Base-by-base conservation (phyloP, 2,888 invertebrate genomes). In the Lasioglossum pauxillum region DNA sequence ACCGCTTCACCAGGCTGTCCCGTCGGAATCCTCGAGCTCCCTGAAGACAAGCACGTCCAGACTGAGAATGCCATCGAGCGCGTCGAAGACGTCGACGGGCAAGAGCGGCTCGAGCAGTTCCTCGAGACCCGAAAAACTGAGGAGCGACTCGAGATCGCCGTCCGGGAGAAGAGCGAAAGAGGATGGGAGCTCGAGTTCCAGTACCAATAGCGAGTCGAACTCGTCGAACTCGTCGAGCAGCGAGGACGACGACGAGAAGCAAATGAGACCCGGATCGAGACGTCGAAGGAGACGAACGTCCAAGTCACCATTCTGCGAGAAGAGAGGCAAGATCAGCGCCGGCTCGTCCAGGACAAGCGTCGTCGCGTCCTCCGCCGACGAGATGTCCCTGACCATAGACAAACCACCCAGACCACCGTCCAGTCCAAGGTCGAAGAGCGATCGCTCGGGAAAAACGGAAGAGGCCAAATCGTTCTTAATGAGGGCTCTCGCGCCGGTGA, bases 381-480 rank as follows among this genome's bases (percentile, higher is more conserved):
- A 97, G 91, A 93, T 96, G 73, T 96, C 96, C 0, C 91, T 96
- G 88, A 95, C 96, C n/a, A 95, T 95, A 41, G 96, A 96, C 82
- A 95, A 95, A 90, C 96, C 96, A 53, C 95, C 96, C 4, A 96
- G 96, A 91, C 96, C 96, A 35, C 96, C 96, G 2, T 95, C 95
- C 7, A 95, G 95, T 90, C 95, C 96, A 23, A 95, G 95, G 88
- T 92, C 93, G 3, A 95, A 93, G 80, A 91, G 90, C 78, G 95
- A 96, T 78, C 93, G 93, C 27, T 93, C 95, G 10, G 91, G 86
- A 8, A 96, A 96, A 92, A 95, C 95, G 1, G 97, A 97, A 93
- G 97, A 97, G 91, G 97, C 97, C 0, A 97, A 97, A 94, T 97
- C 97, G 44, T 97, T 97, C 93, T 95, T 98, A 77, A 97, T 97